Conservation (phyloP, 64 coral and sea anemone genomes). For the Dendronephthya gigantea region DNA sequence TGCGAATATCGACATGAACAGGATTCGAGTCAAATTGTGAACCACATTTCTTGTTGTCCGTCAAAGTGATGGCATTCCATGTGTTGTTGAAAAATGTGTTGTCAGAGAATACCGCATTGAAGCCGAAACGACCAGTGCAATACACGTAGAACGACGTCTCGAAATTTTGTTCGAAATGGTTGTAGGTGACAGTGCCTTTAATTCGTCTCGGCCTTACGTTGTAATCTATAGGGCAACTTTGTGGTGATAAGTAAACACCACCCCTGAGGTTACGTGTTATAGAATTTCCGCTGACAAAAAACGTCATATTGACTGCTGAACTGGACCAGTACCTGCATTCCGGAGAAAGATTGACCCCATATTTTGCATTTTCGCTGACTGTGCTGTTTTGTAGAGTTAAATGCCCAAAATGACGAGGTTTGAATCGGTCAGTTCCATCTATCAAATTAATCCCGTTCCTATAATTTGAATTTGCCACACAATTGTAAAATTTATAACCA, state of each 20-base stretch:
- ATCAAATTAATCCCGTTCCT: constrained; percentile 39
- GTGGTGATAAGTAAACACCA: constrained; percentile 30
- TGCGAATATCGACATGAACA: constrained; percentile 25
- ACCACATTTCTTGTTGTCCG: constrained; percentile 31
- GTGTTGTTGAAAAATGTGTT: constrained; percentile 57
- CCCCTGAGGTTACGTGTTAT: constrained; percentile 42
- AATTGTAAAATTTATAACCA: constrained; percentile 37
- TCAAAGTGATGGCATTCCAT: constrained; percentile 31
- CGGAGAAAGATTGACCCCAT: constrained; percentile 40
- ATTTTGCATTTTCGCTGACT: constrained; percentile 39
- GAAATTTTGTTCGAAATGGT: constrained; percentile 41
- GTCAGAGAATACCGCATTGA: constrained; percentile 28
- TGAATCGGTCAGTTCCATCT: constrained; percentile 5
- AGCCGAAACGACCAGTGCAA: constrained; percentile 22
- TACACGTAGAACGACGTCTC: constrained; percentile 35
- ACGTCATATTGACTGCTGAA: constrained; percentile 36
- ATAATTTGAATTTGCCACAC: not conserved
- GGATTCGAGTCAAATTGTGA: constrained; percentile 12
- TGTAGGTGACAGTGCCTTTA: constrained; percentile 4
- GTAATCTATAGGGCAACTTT: not conserved
- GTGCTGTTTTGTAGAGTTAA: constrained; percentile 15
- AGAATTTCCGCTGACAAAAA: constrained; percentile 26
- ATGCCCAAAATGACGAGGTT: constrained; percentile 19
- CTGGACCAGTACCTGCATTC: constrained; percentile 20
- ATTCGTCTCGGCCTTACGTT: constrained; percentile 20